Conservation (phyloP, 2,797 vertebrate genomes). For the Karalla daura region DNA sequence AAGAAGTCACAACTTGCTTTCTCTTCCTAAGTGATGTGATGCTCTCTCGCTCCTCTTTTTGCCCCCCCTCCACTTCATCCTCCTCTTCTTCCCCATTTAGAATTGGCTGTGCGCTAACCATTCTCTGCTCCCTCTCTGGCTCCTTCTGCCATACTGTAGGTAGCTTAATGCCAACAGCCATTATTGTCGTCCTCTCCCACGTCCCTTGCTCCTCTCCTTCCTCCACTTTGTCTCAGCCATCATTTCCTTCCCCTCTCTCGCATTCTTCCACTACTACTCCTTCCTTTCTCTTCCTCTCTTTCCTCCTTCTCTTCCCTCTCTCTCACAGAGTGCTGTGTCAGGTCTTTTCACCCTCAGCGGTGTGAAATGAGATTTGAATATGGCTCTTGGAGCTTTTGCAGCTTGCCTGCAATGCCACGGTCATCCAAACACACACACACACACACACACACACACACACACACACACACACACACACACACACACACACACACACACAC, state of each 20-base stretch:
- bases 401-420: constrained; percentile 21
- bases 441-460: background rate
- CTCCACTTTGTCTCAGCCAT: constrained; percentile 57
- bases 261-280: constrained; percentile 31
- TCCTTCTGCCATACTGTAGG: constrained; percentile 53
- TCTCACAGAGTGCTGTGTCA: constrained; percentile 78
- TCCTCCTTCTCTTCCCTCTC: constrained; percentile 42
- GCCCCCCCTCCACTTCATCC: background rate
- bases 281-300: constrained; percentile 40
- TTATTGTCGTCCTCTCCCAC: constrained; percentile 63
- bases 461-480: background rate
- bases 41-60: constrained; percentile 9
- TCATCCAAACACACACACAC: background rate
- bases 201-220: constrained; percentile 60
- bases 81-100: constrained; percentile 31
- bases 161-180: constrained; percentile 58
- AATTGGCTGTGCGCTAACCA: constrained; percentile 23
- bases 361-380: constrained; percentile 85
- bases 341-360: constrained; percentile 76
- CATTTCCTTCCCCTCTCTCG: constrained; percentile 43
- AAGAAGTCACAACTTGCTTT: constrained; percentile 27
- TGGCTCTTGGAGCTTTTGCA: constrained; percentile 74
- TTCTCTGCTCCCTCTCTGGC: constrained; percentile 23
- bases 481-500: background rate
- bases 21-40: constrained; percentile 20